phyloP scores from a whole-genome alignment of 1,140 invertebrate genomes.

The Tetraneura akinire region DNA sequence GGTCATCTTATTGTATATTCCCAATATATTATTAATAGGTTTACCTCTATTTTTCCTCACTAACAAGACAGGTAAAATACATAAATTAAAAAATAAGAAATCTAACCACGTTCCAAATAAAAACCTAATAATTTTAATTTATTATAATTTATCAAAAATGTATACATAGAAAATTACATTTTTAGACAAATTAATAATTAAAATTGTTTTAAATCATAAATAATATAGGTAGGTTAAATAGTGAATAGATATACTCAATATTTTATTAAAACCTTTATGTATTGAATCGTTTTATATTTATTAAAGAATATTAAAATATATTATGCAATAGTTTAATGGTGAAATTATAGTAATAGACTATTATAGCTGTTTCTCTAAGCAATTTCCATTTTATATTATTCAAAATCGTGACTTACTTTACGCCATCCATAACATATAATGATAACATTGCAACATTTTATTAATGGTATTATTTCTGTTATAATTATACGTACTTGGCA shows the following conservation, averaged over 20 bases:
- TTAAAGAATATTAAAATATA: neutral
- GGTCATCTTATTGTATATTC: too few relatives aligned
- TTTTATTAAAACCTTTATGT: too few relatives aligned
- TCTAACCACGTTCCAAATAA: neutral
- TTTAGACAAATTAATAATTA: too few relatives aligned
- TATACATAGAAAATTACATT: too few relatives aligned
- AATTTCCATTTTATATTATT: neutral
- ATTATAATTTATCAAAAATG: too few relatives aligned
- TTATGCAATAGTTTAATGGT: conserved; percentile 1
- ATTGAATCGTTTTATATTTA: neutral
- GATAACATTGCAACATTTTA: conserved; percentile 29
- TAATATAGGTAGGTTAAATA: neutral
- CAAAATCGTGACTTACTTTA: conserved; percentile 31
- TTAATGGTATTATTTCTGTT: neutral
- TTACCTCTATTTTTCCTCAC: too few relatives aligned
- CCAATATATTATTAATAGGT: too few relatives aligned
- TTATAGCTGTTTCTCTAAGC: neutral
- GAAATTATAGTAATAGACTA: too few relatives aligned
- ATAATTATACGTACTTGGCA: conserved; percentile 20
- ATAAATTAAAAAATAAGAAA: neutral
- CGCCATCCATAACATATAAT: neutral
- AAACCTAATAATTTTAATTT: too few relatives aligned
- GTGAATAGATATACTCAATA: too few relatives aligned
- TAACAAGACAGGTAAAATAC: neutral
- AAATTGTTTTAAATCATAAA: too few relatives aligned